Evolutionary conservation across 2,113 vertebrate genomes (phyloP), one percentile per base, ranked within the genome.

Genomic region (Dolichotis patagonum): DNA sequence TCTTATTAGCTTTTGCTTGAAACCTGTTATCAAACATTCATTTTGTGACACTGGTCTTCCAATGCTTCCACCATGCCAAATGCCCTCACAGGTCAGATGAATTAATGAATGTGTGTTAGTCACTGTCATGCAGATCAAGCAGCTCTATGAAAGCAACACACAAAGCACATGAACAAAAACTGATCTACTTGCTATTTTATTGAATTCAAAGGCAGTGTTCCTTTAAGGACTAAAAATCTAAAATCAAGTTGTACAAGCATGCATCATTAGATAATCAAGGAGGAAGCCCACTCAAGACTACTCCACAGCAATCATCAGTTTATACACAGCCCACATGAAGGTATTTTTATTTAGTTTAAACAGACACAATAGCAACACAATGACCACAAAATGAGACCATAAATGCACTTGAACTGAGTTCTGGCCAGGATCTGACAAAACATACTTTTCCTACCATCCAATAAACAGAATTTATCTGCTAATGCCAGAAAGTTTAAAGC

Each of bases 101-200:
- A 85, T 69, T 81, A 35, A 58, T 0, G 7, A 30, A 28, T 32
- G 75, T 65, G 69, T 86, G 97, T 96, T 98, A 96, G 92, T 91
- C 35, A 2, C 73, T 87, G 95, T 97, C 98, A 98, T 85, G 46
- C 94, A 14, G 85, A 52, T 2, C 12, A 88, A 78, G 75, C 91
- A 60, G 91, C 77, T 73, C 97, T 94, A 95, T 24, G 69, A 98
- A 97, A 95, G 96, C 92, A 96, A 77, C 96, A 94, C 52, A 97
- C 93, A 95, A 98, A 96, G 97, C 96, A 97, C 67, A 14, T 86
- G 38, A 97, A 98, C 97, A 98, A 98, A 97, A 97, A 92, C 78
- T 56, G 41, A 84, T 95, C 95, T 91, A 94, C 87, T 92, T 81
- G 62, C 81, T 69, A 13, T 88, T 97, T 98, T 97, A 97, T 96